These are phyloP conservation scores for Diabrotica undecimpunctata DNA, from an alignment of 1,140 invertebrate genomes.

Conservation along the genomic window DNA sequence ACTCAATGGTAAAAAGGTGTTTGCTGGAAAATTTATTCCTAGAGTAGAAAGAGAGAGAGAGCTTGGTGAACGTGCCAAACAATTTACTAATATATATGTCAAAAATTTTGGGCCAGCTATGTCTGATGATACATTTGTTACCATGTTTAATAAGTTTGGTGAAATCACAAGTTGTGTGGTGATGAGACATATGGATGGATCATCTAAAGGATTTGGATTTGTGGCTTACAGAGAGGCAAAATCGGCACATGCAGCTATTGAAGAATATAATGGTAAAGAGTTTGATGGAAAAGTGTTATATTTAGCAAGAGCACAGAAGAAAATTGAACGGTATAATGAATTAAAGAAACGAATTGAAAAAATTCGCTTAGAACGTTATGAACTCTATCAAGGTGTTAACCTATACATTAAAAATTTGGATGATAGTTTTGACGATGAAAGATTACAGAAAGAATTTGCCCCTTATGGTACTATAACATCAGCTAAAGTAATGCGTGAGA, in stretches of 20 bases:
- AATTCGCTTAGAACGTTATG: slow-evolving; percentile 89
- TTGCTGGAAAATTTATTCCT: slow-evolving; percentile 72
- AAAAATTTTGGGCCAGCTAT: slow-evolving; percentile 69
- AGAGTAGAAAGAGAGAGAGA: slow-evolving; percentile 64
- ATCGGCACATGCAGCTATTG: slow-evolving; percentile 87
- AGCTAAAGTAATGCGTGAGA: slow-evolving; percentile 94
- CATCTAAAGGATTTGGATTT: slow-evolving; percentile 96
- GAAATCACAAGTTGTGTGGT: slow-evolving; percentile 92
- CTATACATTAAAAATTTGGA: slow-evolving; percentile 75
- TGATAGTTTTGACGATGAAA: slow-evolving; percentile 94
- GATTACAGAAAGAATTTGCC: slow-evolving; percentile 89
- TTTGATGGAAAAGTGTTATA: slow-evolving; percentile 77
- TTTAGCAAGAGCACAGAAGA: slow-evolving; percentile 97
- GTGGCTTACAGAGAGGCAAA: slow-evolving; percentile 97
- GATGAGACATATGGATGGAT: slow-evolving; percentile 87
- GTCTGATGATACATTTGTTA: slow-evolving; percentile 60
- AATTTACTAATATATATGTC: slow-evolving; percentile 76
- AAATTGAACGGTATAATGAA: slow-evolving; percentile 93
- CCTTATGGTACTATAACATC: slow-evolving; percentile 94
- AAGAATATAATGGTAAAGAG: slow-evolving; percentile 86
- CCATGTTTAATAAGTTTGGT: slow-evolving; percentile 84
- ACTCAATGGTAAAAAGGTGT: slow-evolving; percentile 74
- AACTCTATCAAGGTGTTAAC: slow-evolving; percentile 78
- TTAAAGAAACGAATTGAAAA: slow-evolving; percentile 94
- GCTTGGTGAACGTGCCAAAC: slow-evolving; percentile 79